phyloP scores from a whole-genome alignment of 2,888 invertebrate genomes.

The Mythimna impura region DNA sequence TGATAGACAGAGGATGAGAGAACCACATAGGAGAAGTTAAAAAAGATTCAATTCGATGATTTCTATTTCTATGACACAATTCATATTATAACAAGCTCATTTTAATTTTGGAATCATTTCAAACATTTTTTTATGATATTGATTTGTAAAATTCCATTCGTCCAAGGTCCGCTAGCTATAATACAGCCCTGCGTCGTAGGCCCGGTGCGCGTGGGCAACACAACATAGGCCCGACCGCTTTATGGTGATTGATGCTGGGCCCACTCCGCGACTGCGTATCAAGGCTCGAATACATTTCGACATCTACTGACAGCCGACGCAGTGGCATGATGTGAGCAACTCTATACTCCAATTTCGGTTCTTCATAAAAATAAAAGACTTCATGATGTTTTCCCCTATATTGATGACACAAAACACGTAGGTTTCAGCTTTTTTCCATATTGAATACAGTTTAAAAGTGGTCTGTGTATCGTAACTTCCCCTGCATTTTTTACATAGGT shows the following conservation, averaged over 20 bases:
- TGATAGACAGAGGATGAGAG: background rate
- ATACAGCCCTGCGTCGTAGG: constrained; percentile 20
- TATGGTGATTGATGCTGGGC: constrained; percentile 54
- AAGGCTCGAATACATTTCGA: constrained; percentile 38
- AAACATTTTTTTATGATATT: background rate
- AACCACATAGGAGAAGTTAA: background rate
- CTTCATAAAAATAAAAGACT: constrained; percentile 7
- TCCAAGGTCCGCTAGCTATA: constrained; percentile 42
- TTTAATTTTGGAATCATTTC: background rate
- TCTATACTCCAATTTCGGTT: background rate
- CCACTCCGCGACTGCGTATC: constrained; percentile 30
- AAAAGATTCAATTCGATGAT: background rate
- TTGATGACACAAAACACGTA: constrained; percentile 18
- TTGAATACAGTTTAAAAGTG: constrained; percentile 11
- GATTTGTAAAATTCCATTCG: background rate
- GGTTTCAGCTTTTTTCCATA: constrained; percentile 7
- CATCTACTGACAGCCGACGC: constrained; percentile 19
- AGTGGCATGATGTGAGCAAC: background rate
- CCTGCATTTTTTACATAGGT: constrained; percentile 8
- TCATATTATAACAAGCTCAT: background rate
- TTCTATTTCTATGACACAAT: background rate
- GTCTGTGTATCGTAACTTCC: background rate
- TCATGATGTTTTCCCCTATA: constrained; percentile 11
- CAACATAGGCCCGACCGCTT: constrained; percentile 47
- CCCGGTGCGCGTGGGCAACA: constrained; percentile 53